These are phyloP conservation scores for Alectoris magna DNA, from an alignment of 2,797 vertebrate species.

Conservation along the genomic window DNA sequence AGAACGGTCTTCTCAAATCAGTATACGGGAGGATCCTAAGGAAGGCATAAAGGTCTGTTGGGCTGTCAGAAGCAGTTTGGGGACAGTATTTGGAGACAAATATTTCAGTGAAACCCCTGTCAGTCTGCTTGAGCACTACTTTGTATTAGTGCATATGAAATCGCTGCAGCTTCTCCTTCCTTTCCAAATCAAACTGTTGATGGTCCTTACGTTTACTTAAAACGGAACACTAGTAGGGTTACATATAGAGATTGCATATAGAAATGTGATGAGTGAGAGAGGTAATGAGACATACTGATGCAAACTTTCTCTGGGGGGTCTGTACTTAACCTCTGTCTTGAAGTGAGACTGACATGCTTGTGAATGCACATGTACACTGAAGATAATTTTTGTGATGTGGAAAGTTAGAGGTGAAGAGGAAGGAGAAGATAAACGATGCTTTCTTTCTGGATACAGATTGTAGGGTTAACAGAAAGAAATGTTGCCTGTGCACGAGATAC, in stretches of 20 bases:
- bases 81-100: accelerated
- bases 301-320: not conserved
- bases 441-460: constrained; percentile 82
- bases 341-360: not conserved
- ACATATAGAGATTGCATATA: not conserved
- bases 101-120: not conserved
- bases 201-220: not conserved
- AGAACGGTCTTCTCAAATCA: constrained; percentile 86
- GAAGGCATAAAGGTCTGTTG: constrained; percentile 93
- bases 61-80: not conserved
- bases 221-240: accelerated
- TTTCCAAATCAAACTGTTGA: not conserved
- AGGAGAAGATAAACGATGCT: not conserved
- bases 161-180: too few relatives aligned
- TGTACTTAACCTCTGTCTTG: not conserved
- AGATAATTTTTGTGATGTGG: not conserved
- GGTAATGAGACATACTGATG: not conserved
- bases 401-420: not conserved
- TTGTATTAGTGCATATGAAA: not conserved
- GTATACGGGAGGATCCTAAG: constrained; percentile 95
- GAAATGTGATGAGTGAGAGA: not conserved
- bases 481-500: constrained; percentile 87
- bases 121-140: not conserved
- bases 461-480: constrained; percentile 89
- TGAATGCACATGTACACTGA: accelerated